Base-by-base conservation (phyloP, 1,140 invertebrate species). In the Euura lappo region DNA sequence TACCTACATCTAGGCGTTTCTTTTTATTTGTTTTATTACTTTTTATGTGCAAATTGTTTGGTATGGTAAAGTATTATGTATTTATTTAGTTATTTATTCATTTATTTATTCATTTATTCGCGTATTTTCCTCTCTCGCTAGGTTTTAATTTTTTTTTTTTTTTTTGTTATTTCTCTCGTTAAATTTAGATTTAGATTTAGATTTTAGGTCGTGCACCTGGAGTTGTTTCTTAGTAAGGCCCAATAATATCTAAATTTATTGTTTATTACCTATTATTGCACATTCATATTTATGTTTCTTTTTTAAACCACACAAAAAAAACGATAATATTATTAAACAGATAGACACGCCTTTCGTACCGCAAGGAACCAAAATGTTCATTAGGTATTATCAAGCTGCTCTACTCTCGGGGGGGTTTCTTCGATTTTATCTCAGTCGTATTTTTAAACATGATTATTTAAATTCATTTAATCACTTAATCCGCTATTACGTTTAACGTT, bases 161-260 rank as follows among this genome's bases (percentile, higher is more conserved):
- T 28, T 0, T 28, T 28, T 60, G 51, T n/a, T 11, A 60, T n/a
- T 8, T 60, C 8, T 60, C 51, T 11, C 13, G 51, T 60, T 8
- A n/a, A 60, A n/a, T n/a, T 60, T 60, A 60, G 51, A n/a, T n/a
- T 60, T 28, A 60, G 51, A 60, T 60, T 60, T 60, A 60, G 10
- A 60, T 6, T 60, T 60, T 60, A 60, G 51, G 51, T 60, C 51
- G 51, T 60, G 51, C 51, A 60, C 51, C 51, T 60, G 74, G 67
- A 28, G 7, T 46, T 69, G 51, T 70, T 71, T 67, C 71, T 72
- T 70, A 74, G 65, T 77, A 76, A 77, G 76, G 76, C 74, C 74
- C 28, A 28, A 28, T 28, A 77, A 75, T 75, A 72, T 77, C 74
- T 76, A 76, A 72, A 74, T 74, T 72, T 74, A 71, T 75, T 51